A percentile compares a stretch with the other conserved stretches of the same genome.
Evolutionary conservation across 2,113 vertebrate genomes (phyloP).

Genomic region (Taurulus bubalis): DNA sequence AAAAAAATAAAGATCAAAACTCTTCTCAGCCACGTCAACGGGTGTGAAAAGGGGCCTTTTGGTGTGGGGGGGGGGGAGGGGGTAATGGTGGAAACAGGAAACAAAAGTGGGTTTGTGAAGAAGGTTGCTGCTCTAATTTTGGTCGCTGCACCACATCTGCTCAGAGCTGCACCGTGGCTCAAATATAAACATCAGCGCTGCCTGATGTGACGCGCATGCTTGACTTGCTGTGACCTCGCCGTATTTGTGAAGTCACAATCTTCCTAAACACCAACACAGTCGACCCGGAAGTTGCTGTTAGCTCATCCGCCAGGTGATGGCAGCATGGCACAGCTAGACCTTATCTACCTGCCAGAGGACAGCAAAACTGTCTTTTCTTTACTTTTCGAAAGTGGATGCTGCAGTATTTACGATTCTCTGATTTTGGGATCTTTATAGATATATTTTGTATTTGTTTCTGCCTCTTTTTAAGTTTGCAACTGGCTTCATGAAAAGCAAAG

Average conservation of each 20-base stretch:
- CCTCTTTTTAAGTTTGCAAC: background rate
- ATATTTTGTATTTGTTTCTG: background rate
- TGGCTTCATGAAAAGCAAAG: background rate
- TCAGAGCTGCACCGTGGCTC: background rate
- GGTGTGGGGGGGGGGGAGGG: too few relatives aligned
- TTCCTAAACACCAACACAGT: background rate
- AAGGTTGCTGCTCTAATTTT: constrained; percentile 6
- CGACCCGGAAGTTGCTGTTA: constrained; percentile 38
- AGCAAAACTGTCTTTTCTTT: constrained; percentile 2
- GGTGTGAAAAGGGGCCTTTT: background rate
- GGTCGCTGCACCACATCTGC: background rate
- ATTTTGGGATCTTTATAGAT: background rate
- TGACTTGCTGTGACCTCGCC: background rate
- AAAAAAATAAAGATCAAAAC: constrained; percentile 53
- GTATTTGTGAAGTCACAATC: constrained; percentile 2
- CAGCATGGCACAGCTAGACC: constrained; percentile 77
- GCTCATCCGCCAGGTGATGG: constrained; percentile 77
- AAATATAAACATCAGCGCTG: background rate
- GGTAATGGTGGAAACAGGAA: constrained; percentile 47
- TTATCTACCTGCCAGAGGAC: constrained; percentile 22
- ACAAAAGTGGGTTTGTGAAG: constrained; percentile 14
- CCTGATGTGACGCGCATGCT: constrained; percentile 13
- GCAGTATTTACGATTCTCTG: background rate
- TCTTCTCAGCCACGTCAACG: background rate
- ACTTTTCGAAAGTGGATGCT: constrained; percentile 9